These are phyloP conservation scores for Anticlea derivata DNA, from an alignment of 2,888 invertebrate genomes.

Conservation along the genomic window DNA sequence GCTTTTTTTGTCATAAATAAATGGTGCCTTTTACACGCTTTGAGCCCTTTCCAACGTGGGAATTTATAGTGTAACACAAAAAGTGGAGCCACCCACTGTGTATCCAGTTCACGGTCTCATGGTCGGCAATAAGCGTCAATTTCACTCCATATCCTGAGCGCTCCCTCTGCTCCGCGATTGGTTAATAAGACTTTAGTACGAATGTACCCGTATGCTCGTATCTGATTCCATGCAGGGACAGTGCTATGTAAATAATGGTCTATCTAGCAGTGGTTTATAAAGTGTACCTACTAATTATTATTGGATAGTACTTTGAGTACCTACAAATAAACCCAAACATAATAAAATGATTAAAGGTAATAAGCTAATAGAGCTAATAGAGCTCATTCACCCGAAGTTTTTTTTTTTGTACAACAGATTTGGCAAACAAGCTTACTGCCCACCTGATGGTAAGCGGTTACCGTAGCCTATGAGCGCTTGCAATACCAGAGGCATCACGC, in stretches of 20 bases:
- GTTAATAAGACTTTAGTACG: slow-evolving; percentile 55
- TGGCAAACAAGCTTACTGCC: too few relatives aligned
- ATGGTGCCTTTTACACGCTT: background rate
- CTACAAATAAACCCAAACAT: background rate
- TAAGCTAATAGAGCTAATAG: too few relatives aligned
- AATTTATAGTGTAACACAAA: slow-evolving; percentile 8
- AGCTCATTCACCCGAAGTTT: too few relatives aligned
- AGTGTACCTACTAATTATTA: background rate
- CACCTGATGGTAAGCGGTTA: too few relatives aligned
- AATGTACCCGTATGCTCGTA: slow-evolving; percentile 50
- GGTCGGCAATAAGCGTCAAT: slow-evolving; percentile 69
- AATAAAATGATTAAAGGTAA: too few relatives aligned
- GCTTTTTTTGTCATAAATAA: too few relatives aligned
- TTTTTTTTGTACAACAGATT: too few relatives aligned
- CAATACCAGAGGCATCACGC: too few relatives aligned
- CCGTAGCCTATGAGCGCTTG: too few relatives aligned
- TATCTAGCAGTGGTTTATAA: background rate
- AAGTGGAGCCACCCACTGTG: slow-evolving; percentile 28
- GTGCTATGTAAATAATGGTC: slow-evolving; percentile 21
- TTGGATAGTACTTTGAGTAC: background rate
- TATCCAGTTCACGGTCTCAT: slow-evolving; percentile 49
- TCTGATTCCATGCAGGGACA: slow-evolving; percentile 29
- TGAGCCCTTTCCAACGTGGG: slow-evolving; percentile 13
- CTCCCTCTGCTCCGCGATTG: slow-evolving; percentile 37
- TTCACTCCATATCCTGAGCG: slow-evolving; percentile 78